A percentile compares a stretch with the other conserved stretches of the same genome.
These are phyloP conservation scores for Heteromurus nitidus DNA, from an alignment of 2,888 invertebrate species.

Conservation along the genomic window DNA sequence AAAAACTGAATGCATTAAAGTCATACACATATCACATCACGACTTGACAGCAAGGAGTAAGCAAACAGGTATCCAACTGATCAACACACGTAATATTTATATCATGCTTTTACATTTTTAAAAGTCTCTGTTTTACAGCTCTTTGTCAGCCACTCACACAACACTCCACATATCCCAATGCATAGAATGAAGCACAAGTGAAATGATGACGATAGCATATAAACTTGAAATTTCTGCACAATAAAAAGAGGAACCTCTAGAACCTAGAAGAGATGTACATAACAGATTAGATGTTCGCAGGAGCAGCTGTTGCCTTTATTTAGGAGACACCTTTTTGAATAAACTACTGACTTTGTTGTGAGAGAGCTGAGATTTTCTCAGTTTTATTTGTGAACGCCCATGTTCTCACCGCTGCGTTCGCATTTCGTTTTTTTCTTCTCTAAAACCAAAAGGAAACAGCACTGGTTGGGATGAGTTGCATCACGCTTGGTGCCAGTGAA, in stretches of 20 bases:
- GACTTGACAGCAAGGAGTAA: conserved; percentile 48
- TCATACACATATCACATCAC: conserved; percentile 43
- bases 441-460: background rate
- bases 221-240: too few species aligned
- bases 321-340: conserved; percentile 29
- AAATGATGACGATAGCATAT: too few species aligned
- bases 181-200: background rate
- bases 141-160: conserved; percentile 8
- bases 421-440: background rate
- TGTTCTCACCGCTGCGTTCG: conserved; percentile 41
- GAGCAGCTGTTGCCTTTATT: conserved; percentile 21
- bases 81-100: conserved; percentile 29
- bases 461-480: conserved; percentile 6
- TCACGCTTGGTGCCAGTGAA: background rate
- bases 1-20: conserved; percentile 44
- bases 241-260: too few species aligned
- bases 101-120: conserved; percentile 1
- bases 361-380: conserved; percentile 29
- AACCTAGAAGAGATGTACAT: background rate
- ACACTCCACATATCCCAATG: background rate
- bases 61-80: conserved; percentile 61
- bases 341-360: too few species aligned
- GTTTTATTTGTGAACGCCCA: conserved; percentile 45
- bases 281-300: background rate
- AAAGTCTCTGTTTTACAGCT: background rate